These are phyloP conservation scores for Nibea coibor DNA, from an alignment of 2,113 vertebrate species.

Conservation along the genomic window DNA sequence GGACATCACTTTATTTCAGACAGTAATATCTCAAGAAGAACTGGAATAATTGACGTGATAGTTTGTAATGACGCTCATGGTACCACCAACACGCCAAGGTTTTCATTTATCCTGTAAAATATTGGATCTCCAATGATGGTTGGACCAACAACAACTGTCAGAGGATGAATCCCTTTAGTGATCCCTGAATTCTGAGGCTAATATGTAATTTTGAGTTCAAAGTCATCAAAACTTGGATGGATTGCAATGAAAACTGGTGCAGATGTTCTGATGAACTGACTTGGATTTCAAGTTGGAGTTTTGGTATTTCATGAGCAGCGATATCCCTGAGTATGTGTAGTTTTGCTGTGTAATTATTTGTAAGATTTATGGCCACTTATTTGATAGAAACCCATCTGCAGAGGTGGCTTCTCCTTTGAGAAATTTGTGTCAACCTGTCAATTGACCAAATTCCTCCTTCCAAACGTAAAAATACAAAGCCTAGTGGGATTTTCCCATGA, in stretches of 20 bases:
- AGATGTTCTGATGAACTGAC: neutral
- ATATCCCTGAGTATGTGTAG: neutral
- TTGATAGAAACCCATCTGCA: neutral
- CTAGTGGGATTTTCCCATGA: neutral
- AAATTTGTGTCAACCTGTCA: neutral
- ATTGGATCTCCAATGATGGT: neutral
- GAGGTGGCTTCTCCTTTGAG: neutral
- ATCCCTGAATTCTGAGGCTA: neutral
- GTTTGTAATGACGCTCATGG: neutral
- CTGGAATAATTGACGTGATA: too few relatives aligned
- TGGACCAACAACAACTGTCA: neutral
- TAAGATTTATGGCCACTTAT: neutral
- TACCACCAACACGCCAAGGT: neutral
- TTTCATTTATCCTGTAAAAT: neutral
- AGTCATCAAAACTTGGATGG: neutral
- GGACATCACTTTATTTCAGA: neutral
- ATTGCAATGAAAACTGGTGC: neutral
- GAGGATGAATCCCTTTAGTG: neutral
- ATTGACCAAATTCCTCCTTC: neutral
- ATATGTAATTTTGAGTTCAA: neutral
- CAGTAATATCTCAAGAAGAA: neutral
- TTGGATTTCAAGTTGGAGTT: too few relatives aligned
- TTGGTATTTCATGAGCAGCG: too few relatives aligned
- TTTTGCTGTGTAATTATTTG: constrained; percentile 1
- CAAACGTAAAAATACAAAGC: neutral